These are phyloP conservation scores for Tapera naevia DNA, from an alignment of 2,797 vertebrate genomes.

Conservation along the genomic window DNA sequence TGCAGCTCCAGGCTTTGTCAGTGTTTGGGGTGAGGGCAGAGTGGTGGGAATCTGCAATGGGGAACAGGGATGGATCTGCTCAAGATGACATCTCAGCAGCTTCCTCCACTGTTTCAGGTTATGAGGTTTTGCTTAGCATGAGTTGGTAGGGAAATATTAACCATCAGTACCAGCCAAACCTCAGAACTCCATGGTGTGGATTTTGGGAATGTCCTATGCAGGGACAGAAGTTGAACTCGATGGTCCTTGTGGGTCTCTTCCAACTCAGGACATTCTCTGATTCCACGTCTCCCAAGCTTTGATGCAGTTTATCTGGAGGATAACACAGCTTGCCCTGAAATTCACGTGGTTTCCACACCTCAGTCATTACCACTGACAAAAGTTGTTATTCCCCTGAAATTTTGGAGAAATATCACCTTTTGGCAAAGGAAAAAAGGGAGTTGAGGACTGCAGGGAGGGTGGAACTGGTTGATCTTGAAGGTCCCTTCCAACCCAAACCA, in stretches of 20 bases:
- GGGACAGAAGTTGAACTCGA: no score
- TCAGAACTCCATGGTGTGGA: not conserved
- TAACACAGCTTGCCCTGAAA: not conserved
- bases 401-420: not conserved
- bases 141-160: not conserved
- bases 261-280: no score
- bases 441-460: not conserved
- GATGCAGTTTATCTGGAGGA: not conserved
- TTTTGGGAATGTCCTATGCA: no score
- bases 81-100: not conserved
- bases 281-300: fast-evolving
- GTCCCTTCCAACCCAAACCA: no score
- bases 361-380: not conserved
- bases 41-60: not conserved
- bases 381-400: not conserved
- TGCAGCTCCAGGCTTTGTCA: not conserved
- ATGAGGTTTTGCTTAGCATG: not conserved
- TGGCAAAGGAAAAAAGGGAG: not conserved
- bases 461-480: no score
- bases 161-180: not conserved
- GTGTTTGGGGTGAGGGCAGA: not conserved
- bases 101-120: not conserved
- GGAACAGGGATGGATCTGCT: not conserved
- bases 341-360: not conserved
- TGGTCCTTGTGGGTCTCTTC: no score